Base-by-base conservation (phyloP, 1,140 invertebrate genomes). In the Drosophila nannoptera region DNA sequence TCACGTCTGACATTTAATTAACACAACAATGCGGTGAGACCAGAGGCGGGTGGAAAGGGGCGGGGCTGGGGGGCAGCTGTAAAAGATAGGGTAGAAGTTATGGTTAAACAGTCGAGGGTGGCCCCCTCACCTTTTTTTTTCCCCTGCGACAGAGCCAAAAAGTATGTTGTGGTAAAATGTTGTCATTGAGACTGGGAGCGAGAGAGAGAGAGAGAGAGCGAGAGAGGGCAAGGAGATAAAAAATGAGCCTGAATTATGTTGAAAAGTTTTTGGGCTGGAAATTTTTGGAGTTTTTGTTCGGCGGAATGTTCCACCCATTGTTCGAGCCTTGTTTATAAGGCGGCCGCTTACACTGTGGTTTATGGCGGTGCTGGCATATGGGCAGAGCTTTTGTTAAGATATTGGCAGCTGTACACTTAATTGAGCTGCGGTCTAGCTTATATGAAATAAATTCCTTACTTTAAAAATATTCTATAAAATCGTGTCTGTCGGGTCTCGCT, bases 1-100 rank as follows among this genome's bases (percentile, higher is more conserved):
- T 86, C 81, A 86, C 81, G 81, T 86, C 76, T 86, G 81, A 86
- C 81, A 86, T 86, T 86, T 86, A 86, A 86, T 86, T 86, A 86
- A 86, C 81, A 86, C 81, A 86, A 86, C 81, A 86, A 84, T 86
- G 81, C 76, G 76, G 43, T 12, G 11, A 11, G 35, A 7, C 22
- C 22, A 22, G 14, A 14, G 59, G 7, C 5, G 22, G 7, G n/a
- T n/a, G n/a, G n/a, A n/a, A n/a, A 33, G 29, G 16, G 32, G 42
- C 4, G 2, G 40, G 9, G 31, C 3, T n/a, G 50, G 9, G 22
- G 33, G 0, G 35, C 4, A 40, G 14, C 11, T 11, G 43, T 8
- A 5, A 35, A 14, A 50, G 49, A 50, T 50, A 50, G 40, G 64
- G 53, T 8, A 43, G 22, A 43, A 56, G 54, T 56, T 45, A 56